Base-by-base conservation (phyloP, 2,888 invertebrate genomes). In the Ophioninae sp. region DNA sequence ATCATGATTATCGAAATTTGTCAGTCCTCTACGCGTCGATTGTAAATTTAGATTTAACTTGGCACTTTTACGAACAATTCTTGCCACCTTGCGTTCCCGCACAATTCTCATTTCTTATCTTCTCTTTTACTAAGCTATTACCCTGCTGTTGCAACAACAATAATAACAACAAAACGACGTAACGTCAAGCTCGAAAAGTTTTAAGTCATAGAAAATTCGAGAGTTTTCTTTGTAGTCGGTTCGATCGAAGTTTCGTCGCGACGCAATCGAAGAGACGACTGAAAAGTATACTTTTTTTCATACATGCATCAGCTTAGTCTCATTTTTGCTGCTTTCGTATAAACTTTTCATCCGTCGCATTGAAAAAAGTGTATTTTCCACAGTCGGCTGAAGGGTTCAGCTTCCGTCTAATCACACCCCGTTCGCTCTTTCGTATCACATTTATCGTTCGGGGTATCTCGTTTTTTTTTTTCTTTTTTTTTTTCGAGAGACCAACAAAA, bases 41-140 rank as follows among this genome's bases (percentile, higher is more conserved):
- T 65, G 65, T 71, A 71, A 81, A 81, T 81, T 83, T 83, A 81
- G 81, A 78, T 80, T 83, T 77, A 58, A 81, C 83, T 83, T 83
- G 83, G 83, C 83, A 83, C 83, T 83, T 83, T 77, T 76, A 37
- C 39, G 44, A 82, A 82, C 73, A 59, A 69, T 76, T 61, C 73
- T 80, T 83, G 83, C 80, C 80, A 41, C 20, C 64, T 44, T 65
- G 74, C 44, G 59, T 23, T 22, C 63, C n/a, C 64, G 71, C 64
- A 78, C 61, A n/a, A 30, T 56, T 61, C 41, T 59, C 58, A 20
- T 2, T 30, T 37, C 17, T 23, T 23, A 56, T 17, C 41, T 63
- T 3, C 63, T 17, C 7, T 44, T 63, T 51, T 44, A 37, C 23
- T 63, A 76, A 17, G 10, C 61, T 68, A 82, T 72, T 82, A 73